phyloP scores from a whole-genome alignment of 2,888 invertebrate species.

The Caradrina kadenii region DNA sequence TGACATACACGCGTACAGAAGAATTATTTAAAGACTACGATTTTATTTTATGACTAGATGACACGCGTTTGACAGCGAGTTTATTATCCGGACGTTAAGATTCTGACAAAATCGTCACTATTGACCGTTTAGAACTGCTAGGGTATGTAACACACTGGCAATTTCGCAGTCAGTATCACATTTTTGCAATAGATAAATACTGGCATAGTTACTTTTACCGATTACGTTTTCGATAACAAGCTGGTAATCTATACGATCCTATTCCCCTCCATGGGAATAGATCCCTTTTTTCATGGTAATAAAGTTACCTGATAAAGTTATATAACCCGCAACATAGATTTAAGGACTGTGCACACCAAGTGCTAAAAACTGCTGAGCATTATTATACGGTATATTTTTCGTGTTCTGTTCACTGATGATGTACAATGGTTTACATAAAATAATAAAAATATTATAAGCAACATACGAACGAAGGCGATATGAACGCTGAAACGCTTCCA shows the following conservation, averaged over 20 bases:
- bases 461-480: background rate
- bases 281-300: slow-evolving; percentile 29
- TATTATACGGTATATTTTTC: background rate
- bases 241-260: slow-evolving; percentile 24
- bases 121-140: background rate
- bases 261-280: slow-evolving; percentile 30
- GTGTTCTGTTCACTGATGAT: no score
- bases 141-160: background rate
- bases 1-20: no score
- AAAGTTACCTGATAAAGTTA: slow-evolving; percentile 33
- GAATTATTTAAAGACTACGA: no score
- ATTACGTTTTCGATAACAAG: slow-evolving; percentile 23
- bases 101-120: background rate
- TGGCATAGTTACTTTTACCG: background rate
- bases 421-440: no score
- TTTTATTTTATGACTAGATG: no score
- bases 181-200: background rate
- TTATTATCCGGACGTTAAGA: no score
- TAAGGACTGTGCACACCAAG: slow-evolving; percentile 20
- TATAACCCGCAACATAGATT: slow-evolving; percentile 19
- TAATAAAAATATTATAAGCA: no score
- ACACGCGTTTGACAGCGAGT: no score
- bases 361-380: background rate
- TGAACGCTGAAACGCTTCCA: background rate
- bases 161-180: background rate